Base-by-base conservation (phyloP, 2,113 vertebrate species). In the Bathybates hornii region DNA sequence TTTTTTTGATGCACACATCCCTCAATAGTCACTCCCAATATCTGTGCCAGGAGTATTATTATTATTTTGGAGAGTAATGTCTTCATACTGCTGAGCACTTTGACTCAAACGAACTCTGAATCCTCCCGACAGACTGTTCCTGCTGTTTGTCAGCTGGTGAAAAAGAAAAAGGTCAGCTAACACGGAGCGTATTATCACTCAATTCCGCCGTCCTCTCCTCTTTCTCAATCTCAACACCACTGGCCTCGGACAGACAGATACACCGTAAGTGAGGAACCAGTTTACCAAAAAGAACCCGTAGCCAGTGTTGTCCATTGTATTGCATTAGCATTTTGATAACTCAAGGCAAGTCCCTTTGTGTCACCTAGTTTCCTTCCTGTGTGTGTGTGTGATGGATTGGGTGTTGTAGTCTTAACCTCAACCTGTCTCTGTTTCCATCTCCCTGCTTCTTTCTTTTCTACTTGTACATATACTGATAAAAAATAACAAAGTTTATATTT, bases 81-180 rank as follows among this genome's bases (percentile, higher is more conserved):
- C 88, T 85, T 84, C 73, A 81, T 78, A 53, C 52, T 16, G 4
- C n/a, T 1, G 1, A 83, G 57, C 13, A 56, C 83, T 56, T 61
- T n/a, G 89, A 80, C 54, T 61, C 34, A 5, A 54, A 57, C 3
- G 1, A 34, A 27, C 66, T 43, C 38, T 27, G 81, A 81, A 89
- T 88, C 50, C 82, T 85, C 80, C 88, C 84, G 87, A 91, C 87
- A 79, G 89, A 87, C 66, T 59, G 9, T 41, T 79, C 48, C 89
- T 80, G 82, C 86, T 80, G 66, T 80, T 52, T 38, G 80, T 81
- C 87, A 89, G 87, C 21, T 66, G 14, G 34, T 56, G 73, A 82
- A 32, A 61, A 63, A 68, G 29, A 61, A 68, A 93, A 93, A 92
- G 93, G 88, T 94, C 93, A 94, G 76, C 84, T 57, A 4, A 45